Conservation (phyloP, 2,888 invertebrate genomes). For the Eurytoma adleriae region DNA sequence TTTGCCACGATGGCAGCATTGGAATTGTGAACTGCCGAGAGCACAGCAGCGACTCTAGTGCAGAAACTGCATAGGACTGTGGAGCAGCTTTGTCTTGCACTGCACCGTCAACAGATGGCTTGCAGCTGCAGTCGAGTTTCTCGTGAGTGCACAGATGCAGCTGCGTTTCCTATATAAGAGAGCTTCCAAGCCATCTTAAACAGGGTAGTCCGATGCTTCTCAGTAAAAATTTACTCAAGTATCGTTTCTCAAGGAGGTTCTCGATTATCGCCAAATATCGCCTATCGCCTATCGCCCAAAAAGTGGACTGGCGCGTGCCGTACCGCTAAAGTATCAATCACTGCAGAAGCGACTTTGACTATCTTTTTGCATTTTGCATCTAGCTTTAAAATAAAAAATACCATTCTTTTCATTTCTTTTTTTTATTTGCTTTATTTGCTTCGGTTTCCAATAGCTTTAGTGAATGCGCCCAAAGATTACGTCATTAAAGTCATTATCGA, state of each 20-base stretch:
- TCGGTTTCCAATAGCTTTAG: too few relatives aligned
- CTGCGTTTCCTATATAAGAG: slow-evolving; percentile 58
- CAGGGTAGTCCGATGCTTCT: slow-evolving; percentile 64
- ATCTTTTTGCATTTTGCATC: slow-evolving; percentile 57
- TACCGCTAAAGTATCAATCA: slow-evolving; percentile 59
- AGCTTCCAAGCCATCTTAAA: slow-evolving; percentile 4
- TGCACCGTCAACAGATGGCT: slow-evolving; percentile 25
- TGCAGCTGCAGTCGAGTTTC: slow-evolving; percentile 1
- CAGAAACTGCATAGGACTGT: background rate
- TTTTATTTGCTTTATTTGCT: too few relatives aligned
- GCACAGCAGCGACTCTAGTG: background rate
- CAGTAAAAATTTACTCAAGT: slow-evolving; percentile 62
- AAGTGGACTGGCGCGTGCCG: slow-evolving; percentile 50
- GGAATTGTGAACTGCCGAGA: background rate
- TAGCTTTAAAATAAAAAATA: too few relatives aligned
- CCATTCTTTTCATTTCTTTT: too few relatives aligned
- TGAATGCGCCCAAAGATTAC: too few relatives aligned
- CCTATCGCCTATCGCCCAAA: slow-evolving; percentile 61
- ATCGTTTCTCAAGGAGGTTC: slow-evolving; percentile 60
- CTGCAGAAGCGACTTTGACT: slow-evolving; percentile 64
- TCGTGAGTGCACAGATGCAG: slow-evolving; percentile 41
- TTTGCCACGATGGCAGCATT: background rate
- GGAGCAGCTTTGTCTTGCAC: background rate
- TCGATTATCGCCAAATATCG: slow-evolving; percentile 60
- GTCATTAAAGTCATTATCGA: too few relatives aligned